Evolutionary conservation across 2,113 vertebrate genomes (phyloP), one percentile per base, ranked within the genome.

Genomic region (Thamnaconus septentrionalis): DNA sequence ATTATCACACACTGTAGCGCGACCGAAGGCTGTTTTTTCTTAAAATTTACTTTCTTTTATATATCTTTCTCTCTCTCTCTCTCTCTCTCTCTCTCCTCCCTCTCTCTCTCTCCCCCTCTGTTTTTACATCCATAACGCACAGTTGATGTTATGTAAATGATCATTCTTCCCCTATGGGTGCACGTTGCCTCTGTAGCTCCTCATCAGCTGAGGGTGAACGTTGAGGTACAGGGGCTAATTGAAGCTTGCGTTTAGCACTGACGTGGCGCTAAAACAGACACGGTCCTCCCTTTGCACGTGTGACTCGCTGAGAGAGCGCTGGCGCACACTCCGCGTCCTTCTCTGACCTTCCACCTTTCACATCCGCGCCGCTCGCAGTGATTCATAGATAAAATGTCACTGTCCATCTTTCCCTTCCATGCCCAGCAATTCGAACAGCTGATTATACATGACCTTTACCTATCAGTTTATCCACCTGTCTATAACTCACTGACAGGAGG

Each of bases 341-440:
- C 18, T 69, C 51, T 54, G 56, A 64, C 55, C 68, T 75, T 72
- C 3, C 3, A 9, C 40, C 7, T 60, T 40, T 7, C n/a, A 59
- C 47, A 5, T 18, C 11, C n/a, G 5, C 64, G 3, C 18, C 41
- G 4, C 61, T 67, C 10, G 50, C 43, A 31, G 31, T 4, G 44
- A 18, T 40, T 59, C 9, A 50, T 56, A 8, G 53, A 54, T 71
- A 40, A 63, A 10, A 67, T 76, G 56, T 75, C 66, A 56, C 54
- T 50, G 4, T 57, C 9, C 12, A 41, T 68, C 11, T 52, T 9
- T 51, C 60, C 8, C 42, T 64, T 64, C 8, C n/a, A 65, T 69
- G 56, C 8, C 54, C 59, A 55, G 41, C 64, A 62, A 72, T 74
- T 41, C 8, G 41, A 55, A 31, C 46, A 1, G 3, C 50, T 77